A percentile compares a stretch with the other conserved stretches of the same genome.
These are phyloP conservation scores for Volucella zonaria DNA, from an alignment of 2,888 invertebrate species.

Conservation along the genomic window DNA sequence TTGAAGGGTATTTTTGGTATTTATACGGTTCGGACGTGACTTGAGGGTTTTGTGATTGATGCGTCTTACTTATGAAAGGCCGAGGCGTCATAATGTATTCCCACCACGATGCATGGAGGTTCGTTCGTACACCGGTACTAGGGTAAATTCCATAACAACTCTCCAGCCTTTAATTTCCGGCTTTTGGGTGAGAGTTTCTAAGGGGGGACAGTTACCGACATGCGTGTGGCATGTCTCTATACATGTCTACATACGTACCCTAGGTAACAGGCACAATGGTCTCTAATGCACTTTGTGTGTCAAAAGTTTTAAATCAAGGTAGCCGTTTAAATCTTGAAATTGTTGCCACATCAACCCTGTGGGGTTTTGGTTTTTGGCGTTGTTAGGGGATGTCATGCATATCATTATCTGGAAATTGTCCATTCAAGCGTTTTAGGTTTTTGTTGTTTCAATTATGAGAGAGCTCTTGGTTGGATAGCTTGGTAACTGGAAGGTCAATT, in stretches of 20 bases:
- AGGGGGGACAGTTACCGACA: constrained; percentile 4
- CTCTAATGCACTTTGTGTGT: constrained; percentile 53
- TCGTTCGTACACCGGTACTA: constrained; percentile 43
- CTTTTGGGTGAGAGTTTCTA: constrained; percentile 32
- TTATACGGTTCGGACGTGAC: constrained; percentile 50
- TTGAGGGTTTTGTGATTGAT: constrained; percentile 64
- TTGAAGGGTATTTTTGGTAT: constrained; percentile 56
- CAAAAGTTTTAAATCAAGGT: constrained; percentile 46
- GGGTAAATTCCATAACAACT: constrained; percentile 6
- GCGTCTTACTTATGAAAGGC: constrained; percentile 42
- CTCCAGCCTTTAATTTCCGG: constrained; percentile 9
- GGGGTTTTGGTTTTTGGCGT: constrained; percentile 17
- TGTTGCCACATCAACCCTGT: constrained; percentile 1
- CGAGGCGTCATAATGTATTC: constrained; percentile 55
- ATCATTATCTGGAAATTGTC: constrained; percentile 26
- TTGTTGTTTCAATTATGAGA: constrained; percentile 8
- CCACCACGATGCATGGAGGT: constrained; percentile 50
- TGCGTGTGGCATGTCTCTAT: constrained; percentile 7
- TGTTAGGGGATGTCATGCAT: constrained; percentile 19
- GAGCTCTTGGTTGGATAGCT: neutral
- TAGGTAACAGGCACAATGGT: neutral
- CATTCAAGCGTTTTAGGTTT: constrained; percentile 9
- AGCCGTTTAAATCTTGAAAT: constrained; percentile 29
- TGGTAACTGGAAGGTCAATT: constrained; percentile 4
- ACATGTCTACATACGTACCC: no score